Base-by-base conservation (phyloP, 2,797 vertebrate species). In the Eulemur mongoz region DNA sequence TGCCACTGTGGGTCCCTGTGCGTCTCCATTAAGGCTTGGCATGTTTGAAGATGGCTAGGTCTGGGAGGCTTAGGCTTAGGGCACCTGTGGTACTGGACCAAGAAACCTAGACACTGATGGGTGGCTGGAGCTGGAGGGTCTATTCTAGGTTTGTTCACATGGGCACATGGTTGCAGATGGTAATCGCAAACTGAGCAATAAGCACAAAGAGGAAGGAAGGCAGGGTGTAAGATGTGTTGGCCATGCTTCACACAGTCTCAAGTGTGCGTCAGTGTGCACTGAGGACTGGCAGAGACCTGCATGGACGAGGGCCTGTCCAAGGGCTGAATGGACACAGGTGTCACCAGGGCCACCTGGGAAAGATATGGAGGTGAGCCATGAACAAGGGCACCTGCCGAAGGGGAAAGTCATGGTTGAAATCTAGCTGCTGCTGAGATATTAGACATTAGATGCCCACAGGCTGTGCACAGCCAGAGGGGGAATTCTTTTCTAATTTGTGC, bases 181-280 rank as follows among this genome's bases (percentile, higher is more conserved):
- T 4, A 52, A 6, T 89, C 81, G 57, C 52, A 50, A 32, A 54
- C 45, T 32, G 76, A 88, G 80, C 73, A 59, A 14, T 82, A 43
- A 70, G 4, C 63, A 15, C 27, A 23, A 89, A 95, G 57, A 82
- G 85, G 90, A 96, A 93, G 91, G 70, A 35, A 45, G 40, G 59
- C 27, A 96, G 69, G 43, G 43, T 88, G 13, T 92, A 14, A 79
- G 67, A 27, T 48, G 65, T 54, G 2, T 45, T 90, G 63, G 23
- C 40, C 50, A 30, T 27, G 2, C 32, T 59, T 13, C 50, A 52
- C 32, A 27, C 11, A 15, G 67, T 75, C 38, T 90, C 12, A 4
- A 27, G 45, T 6, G 0, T 22, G 20, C 30, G 18, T 76, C 83
- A 32, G 1, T 82, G 52, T 80, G 65, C 87, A 59, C 75, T 35